Conservation (phyloP, 2,797 vertebrate species). For the Cyprinella venusta region DNA sequence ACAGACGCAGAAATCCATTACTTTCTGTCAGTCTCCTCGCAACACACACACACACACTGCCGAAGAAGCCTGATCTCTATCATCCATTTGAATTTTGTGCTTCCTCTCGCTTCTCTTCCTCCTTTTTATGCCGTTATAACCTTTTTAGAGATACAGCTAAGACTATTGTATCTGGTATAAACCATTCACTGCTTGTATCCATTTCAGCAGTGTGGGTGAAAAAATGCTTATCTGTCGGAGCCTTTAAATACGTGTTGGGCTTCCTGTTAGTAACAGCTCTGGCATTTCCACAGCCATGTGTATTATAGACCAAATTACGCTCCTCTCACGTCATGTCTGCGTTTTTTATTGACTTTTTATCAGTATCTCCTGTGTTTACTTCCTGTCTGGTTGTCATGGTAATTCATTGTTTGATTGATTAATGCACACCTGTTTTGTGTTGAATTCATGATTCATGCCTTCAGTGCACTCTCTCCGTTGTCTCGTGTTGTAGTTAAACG, state of each 20-base stretch:
- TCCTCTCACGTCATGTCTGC: too few species aligned
- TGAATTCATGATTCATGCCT: not conserved
- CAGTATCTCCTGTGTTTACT: not conserved
- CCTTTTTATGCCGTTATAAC: constrained; percentile 48
- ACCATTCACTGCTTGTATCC: constrained; percentile 57
- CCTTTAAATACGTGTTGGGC: constrained; percentile 61
- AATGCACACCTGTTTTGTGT: not conserved
- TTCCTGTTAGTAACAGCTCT: constrained; percentile 59
- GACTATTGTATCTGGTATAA: constrained; percentile 55
- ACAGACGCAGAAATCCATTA: constrained; percentile 85
- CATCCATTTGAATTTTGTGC: constrained; percentile 76
- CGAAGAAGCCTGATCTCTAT: constrained; percentile 80
- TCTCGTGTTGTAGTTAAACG: too few species aligned
- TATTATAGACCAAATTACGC: constrained; percentile 10
- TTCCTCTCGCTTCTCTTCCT: constrained; percentile 56
- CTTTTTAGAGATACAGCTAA: constrained; percentile 59
- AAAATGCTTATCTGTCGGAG: constrained; percentile 63
- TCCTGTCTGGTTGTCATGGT: not conserved
- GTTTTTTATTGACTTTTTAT: not conserved
- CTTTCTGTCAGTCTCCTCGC: constrained; percentile 78
- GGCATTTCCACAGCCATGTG: constrained; percentile 40
- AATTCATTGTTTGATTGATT: not conserved
- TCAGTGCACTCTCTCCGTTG: too few species aligned
- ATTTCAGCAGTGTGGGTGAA: constrained; percentile 60
- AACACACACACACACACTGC: constrained; percentile 62